Percentiles rank a stretch among this genome's conserved stretches.
Conservation (phyloP, 2,113 vertebrate genomes). For the Lynx canadensis region DNA sequence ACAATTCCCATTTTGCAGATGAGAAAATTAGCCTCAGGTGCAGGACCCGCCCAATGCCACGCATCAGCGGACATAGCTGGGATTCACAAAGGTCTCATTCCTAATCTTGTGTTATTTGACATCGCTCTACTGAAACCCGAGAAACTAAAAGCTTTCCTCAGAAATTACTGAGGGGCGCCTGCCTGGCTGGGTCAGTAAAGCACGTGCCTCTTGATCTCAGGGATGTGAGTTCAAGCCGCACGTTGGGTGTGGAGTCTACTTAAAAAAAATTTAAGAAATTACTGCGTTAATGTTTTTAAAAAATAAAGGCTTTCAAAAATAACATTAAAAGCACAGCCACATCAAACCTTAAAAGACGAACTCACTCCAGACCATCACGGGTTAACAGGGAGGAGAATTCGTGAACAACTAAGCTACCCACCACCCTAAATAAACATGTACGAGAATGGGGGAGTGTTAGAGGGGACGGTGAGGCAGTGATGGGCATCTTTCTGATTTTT, state of each 20-base stretch:
- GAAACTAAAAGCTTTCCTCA: conserved; percentile 28
- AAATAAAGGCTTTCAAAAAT: background rate
- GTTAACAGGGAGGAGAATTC: background rate
- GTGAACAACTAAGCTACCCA: background rate
- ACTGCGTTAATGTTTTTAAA: background rate
- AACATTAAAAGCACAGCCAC: background rate
- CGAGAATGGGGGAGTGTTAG: background rate
- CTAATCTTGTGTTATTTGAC: background rate
- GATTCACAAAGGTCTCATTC: background rate
- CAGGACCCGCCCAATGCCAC: background rate
- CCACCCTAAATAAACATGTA: background rate
- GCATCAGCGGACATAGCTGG: background rate
- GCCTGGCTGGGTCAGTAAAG: background rate
- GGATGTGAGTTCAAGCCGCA: background rate
- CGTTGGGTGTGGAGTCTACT: background rate
- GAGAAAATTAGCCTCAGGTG: background rate
- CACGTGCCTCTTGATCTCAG: background rate
- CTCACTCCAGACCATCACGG: background rate
- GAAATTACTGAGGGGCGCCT: background rate
- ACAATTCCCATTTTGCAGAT: background rate
- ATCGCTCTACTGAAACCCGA: background rate
- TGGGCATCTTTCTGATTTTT: background rate
- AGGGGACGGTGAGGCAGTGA: background rate
- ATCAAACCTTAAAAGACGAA: background rate
- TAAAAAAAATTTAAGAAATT: background rate